These are phyloP conservation scores for Thereva unica DNA, from an alignment of 2,888 invertebrate species.

Conservation along the genomic window DNA sequence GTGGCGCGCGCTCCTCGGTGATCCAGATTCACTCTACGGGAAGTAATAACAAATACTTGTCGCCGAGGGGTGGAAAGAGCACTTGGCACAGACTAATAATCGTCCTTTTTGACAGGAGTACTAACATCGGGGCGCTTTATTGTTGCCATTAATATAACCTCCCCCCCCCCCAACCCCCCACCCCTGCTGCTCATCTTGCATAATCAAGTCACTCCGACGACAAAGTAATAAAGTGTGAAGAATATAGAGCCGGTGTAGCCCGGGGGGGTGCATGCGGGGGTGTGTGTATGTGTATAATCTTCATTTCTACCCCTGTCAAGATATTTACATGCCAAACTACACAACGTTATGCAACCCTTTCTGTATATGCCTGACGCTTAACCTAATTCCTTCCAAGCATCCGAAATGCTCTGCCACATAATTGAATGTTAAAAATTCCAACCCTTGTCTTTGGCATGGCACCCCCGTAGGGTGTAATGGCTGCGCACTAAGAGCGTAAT, in stretches of 20 bases:
- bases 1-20: neutral
- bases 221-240: slow-evolving; percentile 30
- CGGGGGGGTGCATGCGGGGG: no score
- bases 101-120: neutral
- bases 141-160: slow-evolving; percentile 24
- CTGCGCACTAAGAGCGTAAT: slow-evolving; percentile 8
- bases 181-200: slow-evolving; percentile 10
- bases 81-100: slow-evolving; percentile 29
- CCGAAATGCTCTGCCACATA: slow-evolving; percentile 39
- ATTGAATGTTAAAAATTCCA: slow-evolving; percentile 41
- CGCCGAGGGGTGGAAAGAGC: slow-evolving; percentile 3
- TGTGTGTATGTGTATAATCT: no score
- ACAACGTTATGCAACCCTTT: slow-evolving; percentile 7
- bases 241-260: no score
- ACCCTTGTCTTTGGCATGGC: slow-evolving; percentile 15
- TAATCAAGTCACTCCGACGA: slow-evolving; percentile 34
- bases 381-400: slow-evolving; percentile 37
- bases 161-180: no score
- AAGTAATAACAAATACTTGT: slow-evolving; percentile 26
- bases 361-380: slow-evolving; percentile 35
- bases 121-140: slow-evolving; percentile 13
- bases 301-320: neutral
- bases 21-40: slow-evolving; percentile 20
- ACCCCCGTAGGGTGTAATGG: slow-evolving; percentile 14
- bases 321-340: slow-evolving; percentile 14